Conservation (phyloP, 2,113 vertebrate species). For the Rhipidura dahli region DNA sequence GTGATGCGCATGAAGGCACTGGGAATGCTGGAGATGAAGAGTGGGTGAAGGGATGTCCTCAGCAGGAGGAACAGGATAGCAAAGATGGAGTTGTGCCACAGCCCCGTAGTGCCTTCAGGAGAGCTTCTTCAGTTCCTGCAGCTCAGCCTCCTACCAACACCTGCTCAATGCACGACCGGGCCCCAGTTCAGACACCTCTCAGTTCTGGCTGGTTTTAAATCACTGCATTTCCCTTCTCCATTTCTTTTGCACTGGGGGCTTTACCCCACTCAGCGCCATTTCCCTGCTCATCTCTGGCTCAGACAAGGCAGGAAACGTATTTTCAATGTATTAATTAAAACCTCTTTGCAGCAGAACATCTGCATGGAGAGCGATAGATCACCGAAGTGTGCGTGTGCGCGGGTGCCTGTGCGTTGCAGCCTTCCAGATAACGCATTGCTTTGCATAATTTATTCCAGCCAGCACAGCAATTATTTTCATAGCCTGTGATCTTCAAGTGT, state of each 20-base stretch:
- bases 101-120: rapidly evolving
- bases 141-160: background rate
- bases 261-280: background rate
- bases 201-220: background rate
- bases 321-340: constrained; percentile 70
- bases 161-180: background rate
- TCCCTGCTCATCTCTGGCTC: constrained; percentile 32
- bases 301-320: constrained; percentile 55
- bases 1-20: background rate
- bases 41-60: background rate
- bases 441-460: constrained; percentile 68
- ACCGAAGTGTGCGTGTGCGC: constrained; percentile 6
- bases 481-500: constrained; percentile 37
- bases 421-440: constrained; percentile 65
- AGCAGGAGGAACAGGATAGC: background rate
- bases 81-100: background rate
- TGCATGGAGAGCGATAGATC: constrained; percentile 60
- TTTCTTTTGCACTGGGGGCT: constrained; percentile 9
- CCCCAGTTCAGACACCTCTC: background rate
- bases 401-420: background rate
- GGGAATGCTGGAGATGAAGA: background rate
- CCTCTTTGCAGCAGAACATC: constrained; percentile 64
- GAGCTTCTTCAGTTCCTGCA: background rate
- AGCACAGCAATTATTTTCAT: constrained; percentile 50
- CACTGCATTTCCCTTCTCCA: background rate